Base-by-base conservation (phyloP, 2,888 invertebrate species). In the Glyphotaelius pellucidus region DNA sequence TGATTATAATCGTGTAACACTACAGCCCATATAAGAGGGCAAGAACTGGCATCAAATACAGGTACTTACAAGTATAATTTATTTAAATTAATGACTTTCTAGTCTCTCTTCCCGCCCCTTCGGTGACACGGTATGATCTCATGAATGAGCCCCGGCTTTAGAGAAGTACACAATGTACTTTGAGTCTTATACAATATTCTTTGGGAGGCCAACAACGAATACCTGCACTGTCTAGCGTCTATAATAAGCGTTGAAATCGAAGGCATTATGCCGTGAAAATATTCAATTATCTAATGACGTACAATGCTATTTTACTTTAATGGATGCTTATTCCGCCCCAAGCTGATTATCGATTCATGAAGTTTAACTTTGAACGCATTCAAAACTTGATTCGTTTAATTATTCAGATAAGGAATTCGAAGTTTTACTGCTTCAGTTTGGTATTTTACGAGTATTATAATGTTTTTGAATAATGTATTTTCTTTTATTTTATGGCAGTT, bases 231-330 rank as follows among this genome's bases (percentile, higher is more conserved):
- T 31, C 31, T 15, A 35, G 83, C 83, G 35, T 35, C 32, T 15
- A 83, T 83, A 83, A 83, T 83, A 83, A 83, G 83, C 83, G 83
- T 83, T 84, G 84, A 90, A 84, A 47, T 83, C 67, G 84, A 84
- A 90, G 90, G 52, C 84, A 90, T 47, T 84, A 83, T n/a, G 30
- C 52, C 84, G 47, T 90, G 35, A 90, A 47, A 90, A 83, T 90
- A 84, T 84, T 84, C 83, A 90, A 83, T 84, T 47, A 67, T 67
- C 52, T 67, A 90, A 90, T 90, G 81, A 32, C 19, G 83, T 15
- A 90, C 38, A 84, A 90, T 32, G 35, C 38, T 38, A 38, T 80
- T 80, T 38, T 80, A n/a, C 81, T 83, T n/a, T 31, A 90, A 90
- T 83, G 7, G 47, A 32, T 86, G 42, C 38, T 38, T 32, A 38